Percentiles rank a stretch among this genome's conserved stretches.
phyloP scores from a whole-genome alignment of 2,113 vertebrate species.

The Halcyon malimbica region DNA sequence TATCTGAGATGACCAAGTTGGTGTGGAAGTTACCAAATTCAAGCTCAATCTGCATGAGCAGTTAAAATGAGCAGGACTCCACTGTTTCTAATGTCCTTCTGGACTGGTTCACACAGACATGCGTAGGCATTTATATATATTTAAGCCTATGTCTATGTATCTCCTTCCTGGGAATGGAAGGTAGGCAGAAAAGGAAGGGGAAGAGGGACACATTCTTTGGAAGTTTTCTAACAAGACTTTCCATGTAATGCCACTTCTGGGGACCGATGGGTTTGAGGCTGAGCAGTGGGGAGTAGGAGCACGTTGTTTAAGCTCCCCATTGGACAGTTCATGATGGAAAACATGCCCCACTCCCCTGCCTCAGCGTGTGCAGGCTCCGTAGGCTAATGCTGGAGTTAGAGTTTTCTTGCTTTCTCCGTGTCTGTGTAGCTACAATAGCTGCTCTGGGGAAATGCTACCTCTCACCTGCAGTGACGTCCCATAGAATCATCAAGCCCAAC shows the following conservation, averaged over 20 bases:
- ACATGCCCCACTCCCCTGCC: background rate
- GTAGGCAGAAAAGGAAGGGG: background rate
- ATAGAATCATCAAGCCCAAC: too few species aligned
- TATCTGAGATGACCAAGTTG: rapidly evolving
- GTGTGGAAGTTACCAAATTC: background rate
- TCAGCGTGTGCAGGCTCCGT: background rate
- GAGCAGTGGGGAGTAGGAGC: background rate
- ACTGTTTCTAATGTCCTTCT: background rate
- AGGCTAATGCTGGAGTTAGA: background rate
- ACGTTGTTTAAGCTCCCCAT: background rate
- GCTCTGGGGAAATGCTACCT: background rate
- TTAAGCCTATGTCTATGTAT: background rate
- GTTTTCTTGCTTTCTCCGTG: background rate
- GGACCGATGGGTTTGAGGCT: background rate
- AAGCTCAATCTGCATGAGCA: background rate
- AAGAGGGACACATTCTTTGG: rapidly evolving
- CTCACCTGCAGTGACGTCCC: background rate
- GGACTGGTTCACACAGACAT: background rate
- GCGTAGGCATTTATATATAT: background rate
- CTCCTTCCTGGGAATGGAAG: background rate
- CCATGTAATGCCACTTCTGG: background rate
- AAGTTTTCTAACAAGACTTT: background rate
- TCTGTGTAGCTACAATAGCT: rapidly evolving
- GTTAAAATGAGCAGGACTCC: background rate
- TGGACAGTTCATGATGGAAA: background rate